Evolutionary conservation across 2,113 vertebrate genomes (phyloP), one percentile per base, ranked within the genome.

Genomic region (Scomber japonicus): DNA sequence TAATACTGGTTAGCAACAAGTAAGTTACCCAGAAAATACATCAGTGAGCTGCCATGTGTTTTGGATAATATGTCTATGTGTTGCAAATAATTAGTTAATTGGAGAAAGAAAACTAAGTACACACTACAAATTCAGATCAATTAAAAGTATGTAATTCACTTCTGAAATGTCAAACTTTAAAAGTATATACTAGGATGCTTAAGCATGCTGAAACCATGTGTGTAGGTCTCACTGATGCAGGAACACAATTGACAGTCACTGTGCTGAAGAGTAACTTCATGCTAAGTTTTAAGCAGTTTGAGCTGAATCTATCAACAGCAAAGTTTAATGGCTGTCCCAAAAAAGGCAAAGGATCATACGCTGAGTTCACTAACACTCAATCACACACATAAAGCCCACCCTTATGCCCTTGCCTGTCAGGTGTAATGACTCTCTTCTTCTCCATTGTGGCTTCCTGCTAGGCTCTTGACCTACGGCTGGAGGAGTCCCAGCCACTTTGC

Each of bases 341-440:
- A 11, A 62, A 55, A 60, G 46, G 40, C 35, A 27, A 69, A 71
- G 44, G 65, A 55, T 40, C 76, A 65, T 46, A 11, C 35, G 49
- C n/a, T 62, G 62, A 12, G 11, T 44, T 45, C 57, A 17, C 31
- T 60, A 40, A 31, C 60, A 57, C 50, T 69, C 80, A 30, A 51
- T 72, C 57, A 76, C 56, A 56, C 55, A 48, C 15, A 19, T 31
- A 50, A 7, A 13, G 11, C 1, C 54, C 60, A 40, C n/a, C 12
- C 74, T 55, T 49, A 2, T 74, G 75, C 54, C 72, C 75, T 78
- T 74, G 55, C 54, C 75, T 79, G 83, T 82, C 91, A 88, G 85
- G 79, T 86, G 81, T 70, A 78, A 87, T 73, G 84, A 74, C 83
- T 85, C 54, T 72, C 30, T 17, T 85, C 83, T 15, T 51, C 56